Percentiles rank a stretch among this genome's conserved stretches.
These are phyloP conservation scores for Cynopterus sphinx DNA, from an alignment of 2,797 vertebrate genomes.

Conservation along the genomic window DNA sequence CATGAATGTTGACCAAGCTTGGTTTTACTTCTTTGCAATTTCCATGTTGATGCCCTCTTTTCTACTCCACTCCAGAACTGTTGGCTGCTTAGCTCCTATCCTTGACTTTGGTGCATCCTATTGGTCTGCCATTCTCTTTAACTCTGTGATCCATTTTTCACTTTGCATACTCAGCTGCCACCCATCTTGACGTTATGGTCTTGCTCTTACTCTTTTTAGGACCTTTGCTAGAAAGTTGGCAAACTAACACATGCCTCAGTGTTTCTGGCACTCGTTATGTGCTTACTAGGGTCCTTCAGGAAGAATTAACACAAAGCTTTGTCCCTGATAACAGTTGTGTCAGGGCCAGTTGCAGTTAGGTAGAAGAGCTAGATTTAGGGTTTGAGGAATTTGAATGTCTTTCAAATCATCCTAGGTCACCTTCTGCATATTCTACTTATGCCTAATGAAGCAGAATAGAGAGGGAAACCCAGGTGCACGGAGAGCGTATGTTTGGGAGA, in stretches of 20 bases:
- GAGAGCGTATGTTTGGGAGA: not conserved
- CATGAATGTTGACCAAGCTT: not conserved
- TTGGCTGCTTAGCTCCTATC: not conserved
- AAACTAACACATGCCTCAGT: not conserved
- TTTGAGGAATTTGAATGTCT: not conserved
- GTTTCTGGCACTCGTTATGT: not conserved
- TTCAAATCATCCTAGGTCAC: not conserved
- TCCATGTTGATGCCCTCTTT: not conserved
- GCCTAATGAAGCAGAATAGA: not conserved
- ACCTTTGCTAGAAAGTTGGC: not conserved
- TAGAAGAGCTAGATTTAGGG: not conserved
- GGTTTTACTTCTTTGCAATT: not conserved
- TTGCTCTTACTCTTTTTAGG: not conserved
- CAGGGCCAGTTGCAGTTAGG: not conserved
- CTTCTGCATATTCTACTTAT: not conserved
- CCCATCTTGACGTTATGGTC: not conserved
- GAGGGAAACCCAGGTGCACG: not conserved
- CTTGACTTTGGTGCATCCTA: not conserved
- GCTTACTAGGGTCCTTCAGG: not conserved
- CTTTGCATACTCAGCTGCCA: not conserved
- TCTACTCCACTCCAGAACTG: not conserved
- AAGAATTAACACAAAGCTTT: not conserved
- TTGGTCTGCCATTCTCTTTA: not conserved
- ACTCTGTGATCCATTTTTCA: not conserved
- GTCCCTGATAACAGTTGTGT: not conserved